Conservation (phyloP, 2,113 vertebrate genomes). For the Labeo catla region DNA sequence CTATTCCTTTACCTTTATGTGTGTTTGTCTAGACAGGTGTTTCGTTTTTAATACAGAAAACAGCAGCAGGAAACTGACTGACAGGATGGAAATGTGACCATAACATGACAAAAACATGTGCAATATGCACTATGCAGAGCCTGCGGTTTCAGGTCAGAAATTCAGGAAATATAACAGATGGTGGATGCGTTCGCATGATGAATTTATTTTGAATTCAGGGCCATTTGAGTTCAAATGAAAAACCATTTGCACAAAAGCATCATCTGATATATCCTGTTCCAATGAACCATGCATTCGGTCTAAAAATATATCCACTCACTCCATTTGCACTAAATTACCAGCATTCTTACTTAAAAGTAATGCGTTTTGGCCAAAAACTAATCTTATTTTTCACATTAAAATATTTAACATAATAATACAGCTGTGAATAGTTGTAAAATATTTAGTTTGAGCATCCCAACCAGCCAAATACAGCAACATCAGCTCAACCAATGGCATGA, state of each 20-base stretch:
- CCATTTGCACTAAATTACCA: not conserved
- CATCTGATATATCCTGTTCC: slow-evolving; percentile 3
- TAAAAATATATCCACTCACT: not conserved
- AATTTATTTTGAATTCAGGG: slow-evolving; percentile 2
- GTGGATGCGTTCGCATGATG: not conserved
- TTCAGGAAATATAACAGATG: slow-evolving; percentile 22
- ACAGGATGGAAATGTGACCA: slow-evolving; percentile 48
- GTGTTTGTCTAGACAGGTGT: not conserved
- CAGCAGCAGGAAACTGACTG: slow-evolving; percentile 8
- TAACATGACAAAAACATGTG: slow-evolving; percentile 36
- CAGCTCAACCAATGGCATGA: not conserved
- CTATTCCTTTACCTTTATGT: not conserved
- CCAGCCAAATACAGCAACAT: not conserved
- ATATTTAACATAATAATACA: not conserved
- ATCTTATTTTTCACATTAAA: not conserved
- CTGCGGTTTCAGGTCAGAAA: not conserved
- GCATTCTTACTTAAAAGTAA: not conserved
- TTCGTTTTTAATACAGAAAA: not conserved
- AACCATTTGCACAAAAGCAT: not conserved
- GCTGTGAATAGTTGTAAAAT: not conserved
- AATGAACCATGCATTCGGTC: not conserved
- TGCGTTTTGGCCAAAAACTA: not conserved
- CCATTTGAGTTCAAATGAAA: slow-evolving; percentile 9
- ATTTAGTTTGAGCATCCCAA: not conserved
- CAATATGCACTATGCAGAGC: not conserved